A percentile compares a stretch with the other conserved stretches of the same genome.
Evolutionary conservation across 2,888 invertebrate genomes (phyloP).

Genomic region (Drosophila koepferae): DNA sequence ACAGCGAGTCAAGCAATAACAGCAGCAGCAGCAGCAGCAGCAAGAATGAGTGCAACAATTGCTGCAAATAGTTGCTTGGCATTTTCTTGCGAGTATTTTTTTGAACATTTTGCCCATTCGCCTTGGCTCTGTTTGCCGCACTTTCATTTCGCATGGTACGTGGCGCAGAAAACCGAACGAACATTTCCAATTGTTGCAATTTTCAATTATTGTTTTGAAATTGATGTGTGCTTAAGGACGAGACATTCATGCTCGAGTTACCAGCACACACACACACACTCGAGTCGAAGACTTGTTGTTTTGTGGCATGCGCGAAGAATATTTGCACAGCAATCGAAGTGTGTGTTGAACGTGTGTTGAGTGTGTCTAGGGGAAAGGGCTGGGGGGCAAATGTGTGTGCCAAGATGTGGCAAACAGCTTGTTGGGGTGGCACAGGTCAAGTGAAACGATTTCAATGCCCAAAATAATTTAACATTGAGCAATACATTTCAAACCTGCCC

Average conservation of each 20-base stretch:
- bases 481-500: slow-evolving; percentile 11
- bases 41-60: slow-evolving; percentile 30
- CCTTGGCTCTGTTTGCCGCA: slow-evolving; percentile 27
- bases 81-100: slow-evolving; percentile 34
- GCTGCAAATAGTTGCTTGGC: slow-evolving; percentile 35
- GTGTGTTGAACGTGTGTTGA: slow-evolving; percentile 51
- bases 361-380: slow-evolving; percentile 1
- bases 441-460: slow-evolving; percentile 22
- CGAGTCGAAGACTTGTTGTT: slow-evolving; percentile 34
- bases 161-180: slow-evolving; percentile 49
- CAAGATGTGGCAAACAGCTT: slow-evolving; percentile 9
- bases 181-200: slow-evolving; percentile 74
- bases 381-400: neutral
- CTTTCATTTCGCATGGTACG: slow-evolving; percentile 46
- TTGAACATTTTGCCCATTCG: slow-evolving; percentile 24
- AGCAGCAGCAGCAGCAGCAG: neutral
- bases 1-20: slow-evolving; percentile 37
- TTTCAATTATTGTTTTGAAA: slow-evolving; percentile 79
- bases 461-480: slow-evolving; percentile 24
- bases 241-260: slow-evolving; percentile 66
- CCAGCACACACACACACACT: slow-evolving; percentile 15
- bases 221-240: slow-evolving; percentile 75
- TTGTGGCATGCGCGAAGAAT: slow-evolving; percentile 55
- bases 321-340: slow-evolving; percentile 60
- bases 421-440: slow-evolving; percentile 19